Conservation (phyloP, 1,140 invertebrate genomes). For the Leptopilina clavipes region DNA sequence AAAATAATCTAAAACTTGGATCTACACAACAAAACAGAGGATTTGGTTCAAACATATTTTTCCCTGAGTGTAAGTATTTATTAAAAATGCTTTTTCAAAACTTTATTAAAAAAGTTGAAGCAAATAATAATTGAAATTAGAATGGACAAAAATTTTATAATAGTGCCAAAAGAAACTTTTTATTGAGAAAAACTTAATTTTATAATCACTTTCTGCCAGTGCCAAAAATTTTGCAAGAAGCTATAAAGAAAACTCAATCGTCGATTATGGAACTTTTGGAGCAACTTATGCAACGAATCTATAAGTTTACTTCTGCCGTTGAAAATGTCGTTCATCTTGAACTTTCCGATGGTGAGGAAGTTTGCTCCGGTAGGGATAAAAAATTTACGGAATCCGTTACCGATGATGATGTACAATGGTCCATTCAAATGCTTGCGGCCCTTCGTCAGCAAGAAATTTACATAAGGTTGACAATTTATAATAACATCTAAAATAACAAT, state of each 20-base stretch:
- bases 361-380: slow-evolving; percentile 36
- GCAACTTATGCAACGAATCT: slow-evolving; percentile 78
- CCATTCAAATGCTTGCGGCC: slow-evolving; percentile 76
- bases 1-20: no score
- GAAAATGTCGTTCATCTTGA: slow-evolving; percentile 65
- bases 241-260: slow-evolving; percentile 73
- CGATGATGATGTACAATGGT: slow-evolving; percentile 69
- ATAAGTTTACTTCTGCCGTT: slow-evolving; percentile 77
- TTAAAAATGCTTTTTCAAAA: no score
- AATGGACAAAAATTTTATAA: no score
- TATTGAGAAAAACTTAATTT: not conserved
- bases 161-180: slow-evolving; percentile 32
- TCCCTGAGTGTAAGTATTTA: no score
- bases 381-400: slow-evolving; percentile 39
- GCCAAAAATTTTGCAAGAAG: slow-evolving; percentile 77
- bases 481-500: not conserved
- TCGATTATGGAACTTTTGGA: slow-evolving; percentile 76
- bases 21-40: no score
- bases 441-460: slow-evolving; percentile 80
- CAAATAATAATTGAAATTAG: no score
- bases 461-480: slow-evolving; percentile 64
- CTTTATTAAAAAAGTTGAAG: no score
- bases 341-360: slow-evolving; percentile 58
- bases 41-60: no score
- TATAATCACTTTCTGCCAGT: slow-evolving; percentile 67